Evolutionary conservation across 2,888 invertebrate species (phyloP).

Genomic region (Amblyjoppa fuscipennis): DNA sequence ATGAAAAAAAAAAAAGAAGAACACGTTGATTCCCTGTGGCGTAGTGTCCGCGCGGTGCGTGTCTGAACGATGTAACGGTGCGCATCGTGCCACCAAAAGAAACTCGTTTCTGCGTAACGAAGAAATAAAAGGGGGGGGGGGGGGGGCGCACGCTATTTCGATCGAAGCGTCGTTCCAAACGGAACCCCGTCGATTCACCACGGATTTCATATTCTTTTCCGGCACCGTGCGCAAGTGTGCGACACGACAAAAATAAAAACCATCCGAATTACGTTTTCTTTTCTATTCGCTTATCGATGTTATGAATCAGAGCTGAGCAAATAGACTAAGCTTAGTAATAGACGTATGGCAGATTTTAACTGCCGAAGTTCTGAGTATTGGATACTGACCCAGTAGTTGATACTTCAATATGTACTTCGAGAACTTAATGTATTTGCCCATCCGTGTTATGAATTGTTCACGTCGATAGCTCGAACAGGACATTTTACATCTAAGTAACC

Average conservation of each 20-base stretch:
- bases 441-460: background rate
- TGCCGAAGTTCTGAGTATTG: no score
- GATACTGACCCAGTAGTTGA: no score
- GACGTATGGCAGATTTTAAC: no score
- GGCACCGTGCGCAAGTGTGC: slow-evolving; percentile 18
- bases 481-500: no score
- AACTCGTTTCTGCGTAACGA: slow-evolving; percentile 50
- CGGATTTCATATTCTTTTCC: slow-evolving; percentile 27
- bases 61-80: slow-evolving; percentile 46
- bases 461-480: no score
- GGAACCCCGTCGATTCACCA: slow-evolving; percentile 42
- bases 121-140: background rate
- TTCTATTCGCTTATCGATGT: background rate
- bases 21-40: slow-evolving; percentile 31
- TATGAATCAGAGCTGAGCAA: background rate
- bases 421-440: background rate
- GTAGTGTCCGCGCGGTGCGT: slow-evolving; percentile 23
- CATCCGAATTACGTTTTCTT: background rate
- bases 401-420: no score
- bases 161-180: slow-evolving; percentile 33
- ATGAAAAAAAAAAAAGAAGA: slow-evolving; percentile 1
- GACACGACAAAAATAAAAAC: slow-evolving; percentile 14
- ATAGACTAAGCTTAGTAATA: no score
- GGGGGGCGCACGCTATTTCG: slow-evolving; percentile 23
- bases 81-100: slow-evolving; percentile 35